phyloP scores from a whole-genome alignment of 2,113 vertebrate genomes.

The Amphiprion ocellaris region DNA sequence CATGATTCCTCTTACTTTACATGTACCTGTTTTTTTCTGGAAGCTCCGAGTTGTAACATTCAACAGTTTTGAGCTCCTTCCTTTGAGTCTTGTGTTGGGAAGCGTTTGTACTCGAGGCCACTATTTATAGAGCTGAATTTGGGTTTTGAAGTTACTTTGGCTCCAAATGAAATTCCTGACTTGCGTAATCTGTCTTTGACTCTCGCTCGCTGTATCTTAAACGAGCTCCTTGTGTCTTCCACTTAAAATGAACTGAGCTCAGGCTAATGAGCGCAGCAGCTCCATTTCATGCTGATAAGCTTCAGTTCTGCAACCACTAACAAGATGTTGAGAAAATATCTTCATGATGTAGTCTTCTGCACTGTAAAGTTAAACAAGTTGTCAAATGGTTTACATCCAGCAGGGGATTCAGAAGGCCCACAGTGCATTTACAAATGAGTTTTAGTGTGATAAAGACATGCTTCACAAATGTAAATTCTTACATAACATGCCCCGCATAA shows the following conservation, averaged over 20 bases:
- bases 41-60: neutral
- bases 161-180: conserved; percentile 3
- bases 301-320: neutral
- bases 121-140: neutral
- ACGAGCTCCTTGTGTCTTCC: neutral
- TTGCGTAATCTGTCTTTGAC: neutral
- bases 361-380: neutral
- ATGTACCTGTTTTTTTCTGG: no score
- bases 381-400: neutral
- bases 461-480: neutral
- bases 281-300: neutral
- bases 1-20: no score
- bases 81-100: neutral
- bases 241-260: neutral
- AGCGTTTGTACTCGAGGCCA: neutral
- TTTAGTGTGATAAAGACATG: no score
- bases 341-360: neutral
- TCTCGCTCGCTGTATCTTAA: neutral
- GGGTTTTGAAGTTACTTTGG: neutral
- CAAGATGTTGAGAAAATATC: neutral
- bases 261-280: neutral
- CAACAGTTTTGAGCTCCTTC: neutral
- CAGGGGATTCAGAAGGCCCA: neutral
- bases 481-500: neutral
- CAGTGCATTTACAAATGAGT: neutral